phyloP scores from a whole-genome alignment of 2,113 vertebrate genomes.

The Strigops habroptila region DNA sequence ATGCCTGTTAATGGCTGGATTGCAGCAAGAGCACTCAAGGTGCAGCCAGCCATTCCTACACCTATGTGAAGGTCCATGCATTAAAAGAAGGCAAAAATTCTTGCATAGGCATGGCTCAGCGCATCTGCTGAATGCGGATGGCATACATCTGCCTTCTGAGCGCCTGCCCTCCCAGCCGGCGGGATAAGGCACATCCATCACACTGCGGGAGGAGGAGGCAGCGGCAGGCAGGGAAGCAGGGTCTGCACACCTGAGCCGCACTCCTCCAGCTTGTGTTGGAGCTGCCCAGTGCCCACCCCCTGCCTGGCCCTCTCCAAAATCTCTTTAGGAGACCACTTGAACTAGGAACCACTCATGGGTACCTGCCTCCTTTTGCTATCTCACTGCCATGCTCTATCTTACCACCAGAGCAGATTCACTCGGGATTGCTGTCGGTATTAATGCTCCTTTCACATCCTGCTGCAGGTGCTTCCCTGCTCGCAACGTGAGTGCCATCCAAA shows the following conservation, averaged over 20 bases:
- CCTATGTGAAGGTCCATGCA: neutral
- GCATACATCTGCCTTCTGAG: neutral
- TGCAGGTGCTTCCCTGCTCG: conserved; percentile 39
- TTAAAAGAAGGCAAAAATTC: neutral
- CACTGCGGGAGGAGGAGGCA: neutral
- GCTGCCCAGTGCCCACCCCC: neutral
- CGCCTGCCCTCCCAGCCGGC: neutral
- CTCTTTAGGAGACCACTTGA: neutral
- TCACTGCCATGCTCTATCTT: neutral
- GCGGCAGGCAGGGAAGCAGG: neutral
- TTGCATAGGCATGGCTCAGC: neutral
- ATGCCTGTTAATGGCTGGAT: neutral
- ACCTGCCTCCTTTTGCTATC: neutral
- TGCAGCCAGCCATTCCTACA: neutral
- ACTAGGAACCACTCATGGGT: neutral
- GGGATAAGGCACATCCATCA: neutral
- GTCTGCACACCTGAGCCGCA: neutral
- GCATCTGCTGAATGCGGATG: neutral
- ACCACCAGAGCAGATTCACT: neutral
- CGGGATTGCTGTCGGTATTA: neutral
- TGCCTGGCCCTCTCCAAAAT: neutral
- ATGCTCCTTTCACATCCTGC: neutral
- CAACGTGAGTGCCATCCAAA: conserved; percentile 25
- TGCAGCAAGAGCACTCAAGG: neutral
- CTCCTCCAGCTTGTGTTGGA: neutral